Evolutionary conservation across 2,888 invertebrate species (phyloP).

Genomic region (Sinodicranocentrus sp.): DNA sequence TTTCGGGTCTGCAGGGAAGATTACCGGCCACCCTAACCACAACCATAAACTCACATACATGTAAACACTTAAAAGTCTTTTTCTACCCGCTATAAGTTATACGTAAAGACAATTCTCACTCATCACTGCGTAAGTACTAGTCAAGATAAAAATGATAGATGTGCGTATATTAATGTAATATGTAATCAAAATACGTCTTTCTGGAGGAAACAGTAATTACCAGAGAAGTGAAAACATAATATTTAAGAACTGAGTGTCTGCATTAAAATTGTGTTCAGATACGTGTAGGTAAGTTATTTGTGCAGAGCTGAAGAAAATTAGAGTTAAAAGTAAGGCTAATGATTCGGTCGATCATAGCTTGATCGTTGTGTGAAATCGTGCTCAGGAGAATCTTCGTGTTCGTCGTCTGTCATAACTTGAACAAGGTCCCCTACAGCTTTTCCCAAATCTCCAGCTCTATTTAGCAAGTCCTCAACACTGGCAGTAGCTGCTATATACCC

Average conservation of each 20-base stretch:
- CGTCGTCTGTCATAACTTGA: constrained; percentile 89
- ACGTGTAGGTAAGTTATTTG: constrained; percentile 7
- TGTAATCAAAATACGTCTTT: constrained; percentile 56
- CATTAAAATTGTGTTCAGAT: background rate
- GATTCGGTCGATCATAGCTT: constrained; percentile 72
- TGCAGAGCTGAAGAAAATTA: constrained; percentile 13
- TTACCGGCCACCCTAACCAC: constrained; percentile 54
- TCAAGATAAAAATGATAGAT: constrained; percentile 34
- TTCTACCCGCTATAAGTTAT: constrained; percentile 51
- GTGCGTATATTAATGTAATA: constrained; percentile 49
- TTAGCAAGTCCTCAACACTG: constrained; percentile 70
- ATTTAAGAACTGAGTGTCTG: background rate
- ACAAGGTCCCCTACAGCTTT: constrained; percentile 93
- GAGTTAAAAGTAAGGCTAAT: constrained; percentile 43
- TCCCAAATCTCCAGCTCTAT: constrained; percentile 87
- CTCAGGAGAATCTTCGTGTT: constrained; percentile 76
- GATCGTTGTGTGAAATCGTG: constrained; percentile 65
- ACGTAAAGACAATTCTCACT: constrained; percentile 1
- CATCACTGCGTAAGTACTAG: constrained; percentile 26
- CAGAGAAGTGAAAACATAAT: constrained; percentile 16
- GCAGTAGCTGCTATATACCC: constrained; percentile 77
- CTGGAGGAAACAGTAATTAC: background rate
- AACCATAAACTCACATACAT: constrained; percentile 53
- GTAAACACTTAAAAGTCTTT: constrained; percentile 46
- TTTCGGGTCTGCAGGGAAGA: constrained; percentile 59